phyloP scores from a whole-genome alignment of 2,797 vertebrate genomes.

The Naso thynnoides region DNA sequence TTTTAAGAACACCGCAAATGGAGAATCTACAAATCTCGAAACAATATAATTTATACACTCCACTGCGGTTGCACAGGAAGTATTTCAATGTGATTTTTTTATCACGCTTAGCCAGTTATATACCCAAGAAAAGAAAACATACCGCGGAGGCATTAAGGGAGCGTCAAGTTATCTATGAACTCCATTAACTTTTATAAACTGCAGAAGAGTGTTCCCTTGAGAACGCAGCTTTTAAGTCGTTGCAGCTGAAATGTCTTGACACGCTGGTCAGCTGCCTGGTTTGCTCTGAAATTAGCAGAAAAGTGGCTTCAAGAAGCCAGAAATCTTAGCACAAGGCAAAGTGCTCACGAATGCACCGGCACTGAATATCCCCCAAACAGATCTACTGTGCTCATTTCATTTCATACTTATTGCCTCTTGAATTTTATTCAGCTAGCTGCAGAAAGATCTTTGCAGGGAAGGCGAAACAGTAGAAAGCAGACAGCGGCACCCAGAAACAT shows the following conservation, averaged over 20 bases:
- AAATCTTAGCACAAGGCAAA: constrained; percentile 13
- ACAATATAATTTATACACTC: background rate
- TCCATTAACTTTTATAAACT: constrained; percentile 43
- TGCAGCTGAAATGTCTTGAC: constrained; percentile 33
- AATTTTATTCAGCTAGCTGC: constrained; percentile 15
- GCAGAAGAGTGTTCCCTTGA: constrained; percentile 5
- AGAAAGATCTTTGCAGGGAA: constrained; percentile 23
- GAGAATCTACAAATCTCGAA: background rate
- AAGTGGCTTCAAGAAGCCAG: constrained; percentile 17
- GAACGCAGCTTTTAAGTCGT: constrained; percentile 18
- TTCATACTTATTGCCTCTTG: constrained; percentile 26
- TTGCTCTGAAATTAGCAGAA: constrained; percentile 4
- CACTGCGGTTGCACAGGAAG: background rate
- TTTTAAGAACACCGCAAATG: background rate
- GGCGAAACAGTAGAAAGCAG: constrained; percentile 16
- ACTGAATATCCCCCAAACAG: constrained; percentile 43
- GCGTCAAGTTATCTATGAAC: constrained; percentile 40
- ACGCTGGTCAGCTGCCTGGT: constrained; percentile 17
- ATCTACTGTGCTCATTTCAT: constrained; percentile 20
- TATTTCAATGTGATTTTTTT: background rate
- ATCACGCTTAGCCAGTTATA: constrained; percentile 16
- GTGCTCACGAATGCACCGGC: constrained; percentile 34
- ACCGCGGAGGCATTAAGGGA: background rate
- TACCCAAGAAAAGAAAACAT: constrained; percentile 19
- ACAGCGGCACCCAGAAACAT: constrained; percentile 9